Conservation (phyloP, 1,140 invertebrate genomes). For the Brachionus rotundiformis region DNA sequence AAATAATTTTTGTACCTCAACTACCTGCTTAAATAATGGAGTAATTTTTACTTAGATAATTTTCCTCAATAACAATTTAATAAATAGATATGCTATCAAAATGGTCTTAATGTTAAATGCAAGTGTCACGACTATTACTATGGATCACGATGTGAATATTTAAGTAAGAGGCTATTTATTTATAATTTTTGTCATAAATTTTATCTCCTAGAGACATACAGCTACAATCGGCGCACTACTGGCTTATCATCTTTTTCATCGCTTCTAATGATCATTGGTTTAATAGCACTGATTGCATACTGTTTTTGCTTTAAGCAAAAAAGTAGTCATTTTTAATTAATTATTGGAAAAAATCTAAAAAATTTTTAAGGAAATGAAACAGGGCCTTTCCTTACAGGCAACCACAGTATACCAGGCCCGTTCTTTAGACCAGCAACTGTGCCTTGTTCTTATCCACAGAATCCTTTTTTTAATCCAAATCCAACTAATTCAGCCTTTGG, state of each 20-base stretch:
- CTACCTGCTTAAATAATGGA: background rate
- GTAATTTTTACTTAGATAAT: background rate
- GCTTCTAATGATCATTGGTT: background rate
- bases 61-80: no score
- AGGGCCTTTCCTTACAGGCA: background rate
- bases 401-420: background rate
- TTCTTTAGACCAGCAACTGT: background rate
- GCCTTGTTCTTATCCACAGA: background rate
- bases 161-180: background rate
- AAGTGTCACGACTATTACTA: background rate
- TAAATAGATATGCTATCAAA: slow-evolving; percentile 14
- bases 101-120: background rate
- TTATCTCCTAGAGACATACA: background rate
- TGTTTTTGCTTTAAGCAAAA: slow-evolving; percentile 11
- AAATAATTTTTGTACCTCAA: background rate
- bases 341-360: background rate
- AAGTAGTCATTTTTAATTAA: background rate
- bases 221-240: background rate
- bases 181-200: background rate
- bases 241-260: slow-evolving; percentile 21
- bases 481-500: background rate
- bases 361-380: background rate
- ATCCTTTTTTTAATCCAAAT: background rate
- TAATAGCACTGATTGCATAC: background rate
- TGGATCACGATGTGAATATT: slow-evolving; percentile 1